Evolutionary conservation across 2,113 vertebrate genomes (phyloP), one percentile per base, ranked within the genome.

Genomic region (Corydoras maculifer): DNA sequence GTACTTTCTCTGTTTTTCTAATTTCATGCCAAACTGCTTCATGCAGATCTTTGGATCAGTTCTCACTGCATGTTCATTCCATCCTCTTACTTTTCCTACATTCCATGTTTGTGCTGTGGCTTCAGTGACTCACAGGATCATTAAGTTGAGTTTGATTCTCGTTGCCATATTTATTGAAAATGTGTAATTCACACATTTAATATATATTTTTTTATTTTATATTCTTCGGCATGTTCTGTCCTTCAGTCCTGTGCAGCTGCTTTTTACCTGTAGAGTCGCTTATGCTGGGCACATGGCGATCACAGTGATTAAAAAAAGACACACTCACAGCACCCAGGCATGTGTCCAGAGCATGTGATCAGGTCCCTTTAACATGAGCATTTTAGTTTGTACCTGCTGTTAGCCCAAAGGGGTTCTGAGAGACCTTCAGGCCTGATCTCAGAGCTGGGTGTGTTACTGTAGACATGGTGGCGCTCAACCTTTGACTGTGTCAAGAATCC

Each of bases 91-190:
- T 62, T 75, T 86, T 81, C 77, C 80, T 81, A 88, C 89, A 90
- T 91, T 90, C 88, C 88, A 87, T 86, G 70, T 78, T 64, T 79
- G 78, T 68, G 73, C 75, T 72, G 79, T 77, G 6, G 61, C 81
- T 78, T 82, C 62, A 72, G 57, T 82, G 73, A 66, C 77, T 78
- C 82, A 81, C 62, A 71, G 10, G 73, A 65, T 64, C 67, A 51
- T 73, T 62, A 43, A 8, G 43, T 64, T 65, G 18, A 25, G 70
- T 80, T 64, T 82, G 69, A 77, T 75, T 85, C 55, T 81, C 30
- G 81, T 80, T 81, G 57, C 54, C 75, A 77, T 88, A 87, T 88
- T 91, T 90, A 88, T 90, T 69, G 81, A 76, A 70, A 76, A 57
- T 58, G 71, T 84, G 76, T 84, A 76, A 75, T 87, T 85, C 79